Evolutionary conservation across 2,113 vertebrate genomes (phyloP), one percentile per base, ranked within the genome.

Genomic region (Forbesichthys papilliferus): DNA sequence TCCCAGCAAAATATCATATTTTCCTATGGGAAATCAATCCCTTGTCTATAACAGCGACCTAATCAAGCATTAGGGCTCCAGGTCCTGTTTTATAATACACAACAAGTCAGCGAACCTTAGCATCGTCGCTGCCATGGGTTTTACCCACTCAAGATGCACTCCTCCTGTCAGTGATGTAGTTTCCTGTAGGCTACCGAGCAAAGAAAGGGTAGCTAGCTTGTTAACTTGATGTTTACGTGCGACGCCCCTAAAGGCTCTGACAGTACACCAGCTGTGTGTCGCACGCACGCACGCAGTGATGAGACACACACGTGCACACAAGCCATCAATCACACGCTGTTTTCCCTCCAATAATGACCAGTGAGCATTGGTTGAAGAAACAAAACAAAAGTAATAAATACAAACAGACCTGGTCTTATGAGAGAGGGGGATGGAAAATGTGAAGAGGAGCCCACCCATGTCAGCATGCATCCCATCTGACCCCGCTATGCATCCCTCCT

Each of bases 391-490:
- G 27, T 1, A 27, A 27, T 27, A 27, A 27, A 27, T 2, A 27
- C 27, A 64, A 63, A 7, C 49, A 42, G 36, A 42, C 36, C 36
- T 42, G 36, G 36, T 5, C 36, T 42, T 42, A 42, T 42, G 9
- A 57, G 33, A 48, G 49, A 11, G 48, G 6, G 46, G 36, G 36
- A 42, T 42, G 36, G 36, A 46, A 36, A 63, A 14, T 3, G 49
- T 52, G 49, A 63, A 27, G 16, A 16, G 16, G 16, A 16, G n/a
- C 48, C 60, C 36, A 48, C 42, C 73, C 51, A 71, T 46, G 78
- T 79, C 77, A 77, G 78, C 81, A 73, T 74, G 84, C 78, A 85
- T 74, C 79, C 74, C 64, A 83, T 84, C 66, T 84, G 46, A 49
- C 69, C 18, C 69, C n/a, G 36, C 48, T 46, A 14, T 64, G 56